Evolutionary conservation across 2,888 invertebrate species (phyloP).

Genomic region (Apamea crenata): DNA sequence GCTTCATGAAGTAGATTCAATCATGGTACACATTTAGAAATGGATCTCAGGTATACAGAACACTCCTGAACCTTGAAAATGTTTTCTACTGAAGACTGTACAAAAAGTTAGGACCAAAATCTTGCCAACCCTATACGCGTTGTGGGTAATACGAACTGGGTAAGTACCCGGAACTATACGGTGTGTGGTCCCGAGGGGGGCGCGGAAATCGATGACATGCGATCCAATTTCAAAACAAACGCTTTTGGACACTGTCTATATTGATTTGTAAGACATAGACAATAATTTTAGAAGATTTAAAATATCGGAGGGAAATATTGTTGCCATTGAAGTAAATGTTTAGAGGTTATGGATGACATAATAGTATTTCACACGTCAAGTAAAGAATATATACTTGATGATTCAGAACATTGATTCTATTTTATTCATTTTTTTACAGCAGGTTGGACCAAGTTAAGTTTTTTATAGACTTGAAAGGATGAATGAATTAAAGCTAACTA

Average conservation of each 20-base stretch:
- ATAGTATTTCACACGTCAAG: background rate
- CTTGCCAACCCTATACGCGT: constrained; percentile 56
- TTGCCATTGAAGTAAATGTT: background rate
- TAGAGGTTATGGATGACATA: constrained; percentile 7
- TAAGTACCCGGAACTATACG: constrained; percentile 71
- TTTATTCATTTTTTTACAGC: background rate
- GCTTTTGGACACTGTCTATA: constrained; percentile 67
- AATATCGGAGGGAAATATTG: background rate
- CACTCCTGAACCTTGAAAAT: background rate
- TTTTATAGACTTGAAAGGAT: constrained; percentile 6
- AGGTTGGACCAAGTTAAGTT: background rate
- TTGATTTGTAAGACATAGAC: constrained; percentile 67
- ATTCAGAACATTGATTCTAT: background rate
- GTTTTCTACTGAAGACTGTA: background rate
- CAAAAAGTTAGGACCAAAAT: constrained; percentile 1
- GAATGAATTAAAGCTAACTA: constrained; percentile 14
- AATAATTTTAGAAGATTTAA: constrained; percentile 23
- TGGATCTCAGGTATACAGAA: background rate
- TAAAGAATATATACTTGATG: background rate
- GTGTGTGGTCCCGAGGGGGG: constrained; percentile 71
- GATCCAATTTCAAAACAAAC: constrained; percentile 77
- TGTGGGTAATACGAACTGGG: constrained; percentile 68
- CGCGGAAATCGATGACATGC: constrained; percentile 73
- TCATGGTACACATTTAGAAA: background rate
- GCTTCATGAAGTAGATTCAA: background rate